Conservation (phyloP, 2,797 vertebrate genomes). For the Tauraco hartlaubi region DNA sequence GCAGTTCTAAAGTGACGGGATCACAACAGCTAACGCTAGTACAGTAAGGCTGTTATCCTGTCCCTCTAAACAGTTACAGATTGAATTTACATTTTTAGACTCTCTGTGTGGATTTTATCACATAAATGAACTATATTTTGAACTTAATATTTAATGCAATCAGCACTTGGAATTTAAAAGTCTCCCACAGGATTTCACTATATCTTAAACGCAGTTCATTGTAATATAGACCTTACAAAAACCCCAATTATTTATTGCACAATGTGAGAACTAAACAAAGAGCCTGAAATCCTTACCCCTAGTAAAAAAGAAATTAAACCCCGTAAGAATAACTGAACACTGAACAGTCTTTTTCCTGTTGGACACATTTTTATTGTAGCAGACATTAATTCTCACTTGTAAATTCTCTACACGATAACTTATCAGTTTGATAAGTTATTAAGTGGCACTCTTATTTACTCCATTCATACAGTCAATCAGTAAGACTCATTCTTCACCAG, state of each 20-base stretch:
- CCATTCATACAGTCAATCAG: neutral
- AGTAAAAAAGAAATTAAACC: neutral
- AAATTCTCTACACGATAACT: neutral
- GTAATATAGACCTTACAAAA: neutral
- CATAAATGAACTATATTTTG: neutral
- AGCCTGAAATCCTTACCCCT: neutral
- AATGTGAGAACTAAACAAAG: neutral
- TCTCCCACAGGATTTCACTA: neutral
- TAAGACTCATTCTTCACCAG: neutral
- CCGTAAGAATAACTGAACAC: neutral
- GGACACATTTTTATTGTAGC: neutral
- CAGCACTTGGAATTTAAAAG: neutral
- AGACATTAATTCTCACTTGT: slow-evolving; percentile 4
- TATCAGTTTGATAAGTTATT: neutral
- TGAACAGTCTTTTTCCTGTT: neutral
- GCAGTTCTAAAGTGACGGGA: neutral
- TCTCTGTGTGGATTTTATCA: neutral
- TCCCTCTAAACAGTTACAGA: neutral
- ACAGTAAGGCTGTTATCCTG: neutral
- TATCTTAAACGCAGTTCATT: neutral
- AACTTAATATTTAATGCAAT: neutral
- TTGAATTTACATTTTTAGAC: neutral
- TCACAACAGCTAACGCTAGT: neutral
- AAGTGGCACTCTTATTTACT: slow-evolving; percentile 6
- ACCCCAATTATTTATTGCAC: neutral